Evolutionary conservation across 2,797 vertebrate genomes (phyloP).

Genomic region (Sebastes taczanowskii): DNA sequence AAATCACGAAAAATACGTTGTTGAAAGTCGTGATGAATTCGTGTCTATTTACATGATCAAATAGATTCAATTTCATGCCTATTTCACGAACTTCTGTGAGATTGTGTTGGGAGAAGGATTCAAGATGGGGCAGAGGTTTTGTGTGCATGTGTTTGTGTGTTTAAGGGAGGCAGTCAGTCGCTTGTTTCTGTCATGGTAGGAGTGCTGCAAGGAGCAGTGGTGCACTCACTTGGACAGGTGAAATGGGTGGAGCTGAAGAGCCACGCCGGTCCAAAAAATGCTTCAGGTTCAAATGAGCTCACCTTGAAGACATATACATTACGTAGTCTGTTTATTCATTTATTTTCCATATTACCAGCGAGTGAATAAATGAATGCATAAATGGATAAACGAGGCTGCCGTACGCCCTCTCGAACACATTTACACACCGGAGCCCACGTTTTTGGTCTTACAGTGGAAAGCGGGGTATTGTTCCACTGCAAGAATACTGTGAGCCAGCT

Average conservation of each 20-base stretch:
- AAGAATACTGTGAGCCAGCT: constrained; percentile 74
- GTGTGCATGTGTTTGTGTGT: constrained; percentile 1
- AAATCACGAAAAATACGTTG: too few relatives aligned
- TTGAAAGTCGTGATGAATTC: too few relatives aligned
- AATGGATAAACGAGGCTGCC: constrained; percentile 39
- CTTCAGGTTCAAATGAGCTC: constrained; percentile 27
- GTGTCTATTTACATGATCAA: too few relatives aligned
- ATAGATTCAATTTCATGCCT: too few relatives aligned
- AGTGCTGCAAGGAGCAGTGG: constrained; percentile 31
- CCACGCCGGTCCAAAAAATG: constrained; percentile 10
- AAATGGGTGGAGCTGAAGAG: constrained; percentile 17
- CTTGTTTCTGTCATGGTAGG: constrained; percentile 21
- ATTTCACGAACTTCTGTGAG: too few relatives aligned
- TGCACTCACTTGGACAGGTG: constrained; percentile 48
- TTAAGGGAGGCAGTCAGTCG: constrained; percentile 20
- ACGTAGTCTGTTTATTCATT: constrained; percentile 27
- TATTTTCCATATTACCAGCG: constrained; percentile 37
- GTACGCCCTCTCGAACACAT: constrained; percentile 40
- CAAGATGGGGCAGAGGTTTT: neutral
- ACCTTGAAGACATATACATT: constrained; percentile 28
- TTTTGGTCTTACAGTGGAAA: constrained; percentile 49
- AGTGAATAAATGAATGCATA: constrained; percentile 36
- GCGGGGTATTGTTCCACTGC: constrained; percentile 64
- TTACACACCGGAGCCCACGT: constrained; percentile 38
- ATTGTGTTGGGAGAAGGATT: neutral